Conservation (phyloP, 2,888 invertebrate genomes). For the Drosophila peninsularis region DNA sequence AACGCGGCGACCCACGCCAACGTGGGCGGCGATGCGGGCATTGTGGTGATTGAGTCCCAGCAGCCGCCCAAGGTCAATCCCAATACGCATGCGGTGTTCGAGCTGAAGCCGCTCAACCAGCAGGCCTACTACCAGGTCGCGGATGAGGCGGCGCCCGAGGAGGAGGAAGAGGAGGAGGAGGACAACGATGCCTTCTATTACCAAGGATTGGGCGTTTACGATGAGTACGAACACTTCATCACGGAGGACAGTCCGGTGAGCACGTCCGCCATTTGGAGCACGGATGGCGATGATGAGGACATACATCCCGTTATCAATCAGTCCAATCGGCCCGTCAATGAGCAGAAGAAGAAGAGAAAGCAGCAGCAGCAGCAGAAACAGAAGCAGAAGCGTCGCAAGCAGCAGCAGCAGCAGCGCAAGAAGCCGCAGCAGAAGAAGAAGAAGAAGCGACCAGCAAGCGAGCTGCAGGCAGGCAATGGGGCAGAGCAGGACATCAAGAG, state of each 20-base stretch:
- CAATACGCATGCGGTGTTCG: slow-evolving; percentile 80
- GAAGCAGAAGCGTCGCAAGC: slow-evolving; percentile 21
- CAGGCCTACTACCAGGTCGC: slow-evolving; percentile 41
- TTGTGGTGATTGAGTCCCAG: slow-evolving; percentile 72
- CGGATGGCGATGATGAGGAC: slow-evolving; percentile 51
- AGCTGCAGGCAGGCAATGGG: slow-evolving; percentile 9
- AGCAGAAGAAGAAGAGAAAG: slow-evolving; percentile 27
- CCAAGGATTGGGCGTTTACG: slow-evolving; percentile 38
- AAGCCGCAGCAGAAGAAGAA: slow-evolving; percentile 11
- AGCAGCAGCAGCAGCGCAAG: slow-evolving; percentile 1
- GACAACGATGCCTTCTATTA: slow-evolving; percentile 45
- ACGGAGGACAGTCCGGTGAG: slow-evolving; percentile 53
- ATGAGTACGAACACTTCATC: slow-evolving; percentile 49
- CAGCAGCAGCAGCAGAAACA: slow-evolving; percentile 31
- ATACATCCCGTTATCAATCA: slow-evolving; percentile 50
- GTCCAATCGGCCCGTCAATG: slow-evolving; percentile 32
- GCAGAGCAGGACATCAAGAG: slow-evolving; percentile 22
- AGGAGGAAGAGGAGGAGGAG: slow-evolving; percentile 24
- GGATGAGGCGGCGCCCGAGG: slow-evolving; percentile 4
- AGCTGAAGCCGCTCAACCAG: slow-evolving; percentile 59
- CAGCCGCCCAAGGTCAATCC: slow-evolving; percentile 80
- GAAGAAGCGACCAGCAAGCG: neutral
- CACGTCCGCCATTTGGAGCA: slow-evolving; percentile 72
- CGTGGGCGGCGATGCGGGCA: slow-evolving; percentile 62
- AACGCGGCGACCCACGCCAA: slow-evolving; percentile 56